A percentile compares a stretch with the other conserved stretches of the same genome.
These are phyloP conservation scores for Acanthosepion esculentum DNA, from an alignment of 2,888 invertebrate genomes.

Conservation along the genomic window DNA sequence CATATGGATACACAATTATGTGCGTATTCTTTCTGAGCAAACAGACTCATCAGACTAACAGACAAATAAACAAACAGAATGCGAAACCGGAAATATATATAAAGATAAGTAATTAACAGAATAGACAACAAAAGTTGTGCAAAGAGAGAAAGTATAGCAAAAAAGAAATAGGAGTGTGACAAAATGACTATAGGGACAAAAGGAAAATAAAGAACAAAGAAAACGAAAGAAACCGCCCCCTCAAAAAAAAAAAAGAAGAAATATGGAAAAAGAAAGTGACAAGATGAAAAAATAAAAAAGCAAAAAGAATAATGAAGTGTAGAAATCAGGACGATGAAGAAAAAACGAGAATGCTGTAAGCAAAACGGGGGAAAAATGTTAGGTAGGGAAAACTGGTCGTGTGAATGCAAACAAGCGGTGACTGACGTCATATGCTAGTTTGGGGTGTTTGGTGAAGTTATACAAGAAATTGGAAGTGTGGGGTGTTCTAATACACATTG, in stretches of 20 bases:
- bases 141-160: not conserved
- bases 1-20: not conserved
- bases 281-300: not conserved
- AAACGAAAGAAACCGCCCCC: not conserved
- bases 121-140: not conserved
- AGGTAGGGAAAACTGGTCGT: not conserved
- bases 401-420: not conserved
- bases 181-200: not conserved
- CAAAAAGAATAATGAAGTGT: not conserved
- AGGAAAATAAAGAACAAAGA: not conserved
- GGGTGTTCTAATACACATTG: not conserved
- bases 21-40: not conserved
- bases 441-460: not conserved
- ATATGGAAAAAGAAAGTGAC: not conserved
- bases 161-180: not conserved
- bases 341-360: not conserved
- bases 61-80: not conserved
- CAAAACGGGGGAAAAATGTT: not conserved
- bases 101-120: not conserved
- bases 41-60: not conserved
- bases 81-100: not conserved
- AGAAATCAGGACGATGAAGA: not conserved
- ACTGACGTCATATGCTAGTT: not conserved
- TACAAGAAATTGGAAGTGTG: not conserved
- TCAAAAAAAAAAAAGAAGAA: not conserved